These are phyloP conservation scores for Drosophila anceps DNA, from an alignment of 2,888 invertebrate species.

Conservation along the genomic window DNA sequence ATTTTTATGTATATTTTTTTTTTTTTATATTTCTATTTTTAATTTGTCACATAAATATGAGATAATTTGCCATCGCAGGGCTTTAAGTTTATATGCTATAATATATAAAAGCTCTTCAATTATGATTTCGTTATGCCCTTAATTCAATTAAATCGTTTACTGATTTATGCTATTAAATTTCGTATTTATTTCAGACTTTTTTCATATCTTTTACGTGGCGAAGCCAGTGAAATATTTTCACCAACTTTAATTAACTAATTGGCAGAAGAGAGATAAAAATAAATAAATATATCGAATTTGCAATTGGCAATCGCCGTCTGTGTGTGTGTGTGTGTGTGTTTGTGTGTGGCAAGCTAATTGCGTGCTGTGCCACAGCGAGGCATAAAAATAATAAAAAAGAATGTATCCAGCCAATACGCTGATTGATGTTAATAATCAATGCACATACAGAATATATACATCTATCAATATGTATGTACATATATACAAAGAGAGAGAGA, in stretches of 20 bases:
- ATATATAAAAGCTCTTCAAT: not conserved
- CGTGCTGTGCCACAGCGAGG: conserved; percentile 15
- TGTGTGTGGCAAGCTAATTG: conserved; percentile 56
- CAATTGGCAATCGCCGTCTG: not conserved
- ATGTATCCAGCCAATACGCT: conserved; percentile 51
- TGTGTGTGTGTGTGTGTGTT: not conserved
- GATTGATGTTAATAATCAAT: conserved; percentile 70
- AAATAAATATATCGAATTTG: conserved; percentile 30
- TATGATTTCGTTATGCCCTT: not conserved
- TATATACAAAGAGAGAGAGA: not conserved
- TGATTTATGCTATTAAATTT: conserved; percentile 1
- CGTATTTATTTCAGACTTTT: not conserved
- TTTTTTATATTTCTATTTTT: no score
- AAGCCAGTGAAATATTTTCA: conserved; percentile 29
- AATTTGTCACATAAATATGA: not conserved
- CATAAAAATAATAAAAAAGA: conserved; percentile 7
- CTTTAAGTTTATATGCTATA: not conserved
- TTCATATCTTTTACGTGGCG: conserved; percentile 12
- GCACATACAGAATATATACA: conserved; percentile 13
- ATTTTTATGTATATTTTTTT: no score
- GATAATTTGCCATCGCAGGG: not conserved
- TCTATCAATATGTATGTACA: not conserved
- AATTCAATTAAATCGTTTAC: not conserved
- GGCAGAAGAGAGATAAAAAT: conserved; percentile 31
- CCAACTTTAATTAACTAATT: conserved; percentile 71